Conservation (phyloP, 2,113 vertebrate genomes). For the Telmatochromis bifrenatus region DNA sequence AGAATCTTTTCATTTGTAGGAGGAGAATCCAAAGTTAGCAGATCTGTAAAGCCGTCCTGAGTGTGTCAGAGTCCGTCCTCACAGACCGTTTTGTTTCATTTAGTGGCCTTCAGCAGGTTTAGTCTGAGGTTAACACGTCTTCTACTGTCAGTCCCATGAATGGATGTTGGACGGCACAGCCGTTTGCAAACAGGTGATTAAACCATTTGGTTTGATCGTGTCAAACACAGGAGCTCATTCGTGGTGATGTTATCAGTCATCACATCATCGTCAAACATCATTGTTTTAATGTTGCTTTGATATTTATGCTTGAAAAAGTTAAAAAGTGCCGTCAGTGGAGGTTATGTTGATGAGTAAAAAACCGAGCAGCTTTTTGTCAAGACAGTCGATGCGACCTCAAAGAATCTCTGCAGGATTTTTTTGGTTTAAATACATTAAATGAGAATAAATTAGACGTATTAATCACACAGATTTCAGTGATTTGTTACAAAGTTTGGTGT, state of each 20-base stretch:
- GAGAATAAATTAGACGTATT: rapidly evolving
- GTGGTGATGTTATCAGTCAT: not conserved
- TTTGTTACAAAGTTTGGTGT: not conserved
- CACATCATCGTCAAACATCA: not conserved
- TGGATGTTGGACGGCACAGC: not conserved
- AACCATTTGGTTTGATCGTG: not conserved
- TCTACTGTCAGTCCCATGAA: not conserved
- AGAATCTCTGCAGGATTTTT: rapidly evolving
- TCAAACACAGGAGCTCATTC: not conserved
- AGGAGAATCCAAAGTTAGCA: not conserved
- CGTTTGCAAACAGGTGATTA: not conserved
- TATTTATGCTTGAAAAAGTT: not conserved
- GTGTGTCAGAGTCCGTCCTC: not conserved
- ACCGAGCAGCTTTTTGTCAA: rapidly evolving
- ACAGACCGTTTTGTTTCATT: rapidly evolving
- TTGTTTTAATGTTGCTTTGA: not conserved
- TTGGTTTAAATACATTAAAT: no score
- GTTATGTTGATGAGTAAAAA: not conserved
- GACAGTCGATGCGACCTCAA: rapidly evolving
- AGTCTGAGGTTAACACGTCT: rapidly evolving
- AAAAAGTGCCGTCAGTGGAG: not conserved
- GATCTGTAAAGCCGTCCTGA: not conserved
- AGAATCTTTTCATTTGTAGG: not conserved
- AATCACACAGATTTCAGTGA: not conserved
- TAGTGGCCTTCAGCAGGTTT: not conserved